A percentile compares a stretch with the other conserved stretches of the same genome.
Conservation (phyloP, 1,140 invertebrate genomes). For the Vollenhovia emeryi region DNA sequence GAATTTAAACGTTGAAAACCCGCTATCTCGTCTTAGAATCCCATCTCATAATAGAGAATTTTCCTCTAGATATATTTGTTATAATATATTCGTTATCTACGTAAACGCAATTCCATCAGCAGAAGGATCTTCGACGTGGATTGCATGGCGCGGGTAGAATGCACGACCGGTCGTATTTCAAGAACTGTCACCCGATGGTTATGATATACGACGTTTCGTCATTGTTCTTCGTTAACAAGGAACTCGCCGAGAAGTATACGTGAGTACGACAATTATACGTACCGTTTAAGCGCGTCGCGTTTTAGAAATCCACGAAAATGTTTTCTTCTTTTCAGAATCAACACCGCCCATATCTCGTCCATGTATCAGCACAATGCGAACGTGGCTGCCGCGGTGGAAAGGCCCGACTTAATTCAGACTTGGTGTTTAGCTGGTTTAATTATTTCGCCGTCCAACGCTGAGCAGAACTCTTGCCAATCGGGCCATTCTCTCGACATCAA, state of each 20-base stretch:
- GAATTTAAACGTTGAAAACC: too few relatives aligned
- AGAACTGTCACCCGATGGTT: constrained; percentile 87
- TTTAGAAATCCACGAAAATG: not conserved
- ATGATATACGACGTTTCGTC: constrained; percentile 93
- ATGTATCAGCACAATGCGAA: constrained; percentile 94
- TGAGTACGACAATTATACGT: constrained; percentile 86
- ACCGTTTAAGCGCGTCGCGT: not conserved
- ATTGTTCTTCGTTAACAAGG: constrained; percentile 91
- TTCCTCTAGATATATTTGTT: too few relatives aligned
- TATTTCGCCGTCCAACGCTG: constrained; percentile 83
- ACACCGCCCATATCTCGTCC: constrained; percentile 86
- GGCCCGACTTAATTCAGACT: constrained; percentile 93
- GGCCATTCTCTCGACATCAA: constrained; percentile 86
- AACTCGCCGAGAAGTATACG: constrained; percentile 94
- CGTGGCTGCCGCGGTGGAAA: constrained; percentile 90
- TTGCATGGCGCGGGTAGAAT: constrained; percentile 74
- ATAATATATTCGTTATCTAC: constrained; percentile 8
- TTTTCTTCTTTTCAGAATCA: constrained; percentile 84
- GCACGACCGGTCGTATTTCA: constrained; percentile 79
- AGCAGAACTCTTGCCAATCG: constrained; percentile 72
- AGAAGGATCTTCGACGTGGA: constrained; percentile 86
- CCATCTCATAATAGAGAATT: too few relatives aligned
- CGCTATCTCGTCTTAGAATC: too few relatives aligned
- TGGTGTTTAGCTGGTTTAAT: constrained; percentile 93
- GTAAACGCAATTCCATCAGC: constrained; percentile 57